Percentiles rank a stretch among this genome's conserved stretches.
Conservation (phyloP, 2,113 vertebrate species). For the Calyptomena viridis region DNA sequence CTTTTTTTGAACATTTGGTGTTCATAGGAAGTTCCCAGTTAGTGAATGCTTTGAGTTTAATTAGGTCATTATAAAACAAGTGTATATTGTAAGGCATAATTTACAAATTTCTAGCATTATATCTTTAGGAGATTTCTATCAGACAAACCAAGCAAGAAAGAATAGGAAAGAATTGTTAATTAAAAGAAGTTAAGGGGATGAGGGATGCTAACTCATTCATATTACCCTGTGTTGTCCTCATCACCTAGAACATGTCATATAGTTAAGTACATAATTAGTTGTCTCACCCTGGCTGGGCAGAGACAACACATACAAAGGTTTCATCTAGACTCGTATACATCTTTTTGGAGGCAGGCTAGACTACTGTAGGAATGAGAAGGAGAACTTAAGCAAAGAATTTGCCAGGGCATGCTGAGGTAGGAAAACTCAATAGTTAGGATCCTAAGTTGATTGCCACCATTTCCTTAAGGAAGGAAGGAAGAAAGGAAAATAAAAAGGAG, state of each 20-base stretch:
- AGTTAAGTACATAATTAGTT: background rate
- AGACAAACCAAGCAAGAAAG: background rate
- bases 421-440: background rate
- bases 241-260: background rate
- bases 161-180: background rate
- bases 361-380: background rate
- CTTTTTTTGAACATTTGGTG: background rate
- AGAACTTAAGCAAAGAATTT: background rate
- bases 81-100: background rate
- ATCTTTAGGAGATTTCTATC: background rate
- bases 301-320: background rate
- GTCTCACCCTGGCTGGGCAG: background rate
- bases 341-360: background rate
- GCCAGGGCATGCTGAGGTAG: background rate
- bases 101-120: background rate
- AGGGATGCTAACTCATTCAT: background rate
- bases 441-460: background rate
- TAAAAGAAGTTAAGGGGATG: background rate
- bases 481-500: background rate
- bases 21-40: background rate
- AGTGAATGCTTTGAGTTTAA: background rate
- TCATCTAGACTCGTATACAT: background rate
- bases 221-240: background rate
- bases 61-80: background rate
- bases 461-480: background rate